These are phyloP conservation scores for Pygoscelis antarcticus DNA, from an alignment of 2,113 vertebrate genomes.

Conservation along the genomic window DNA sequence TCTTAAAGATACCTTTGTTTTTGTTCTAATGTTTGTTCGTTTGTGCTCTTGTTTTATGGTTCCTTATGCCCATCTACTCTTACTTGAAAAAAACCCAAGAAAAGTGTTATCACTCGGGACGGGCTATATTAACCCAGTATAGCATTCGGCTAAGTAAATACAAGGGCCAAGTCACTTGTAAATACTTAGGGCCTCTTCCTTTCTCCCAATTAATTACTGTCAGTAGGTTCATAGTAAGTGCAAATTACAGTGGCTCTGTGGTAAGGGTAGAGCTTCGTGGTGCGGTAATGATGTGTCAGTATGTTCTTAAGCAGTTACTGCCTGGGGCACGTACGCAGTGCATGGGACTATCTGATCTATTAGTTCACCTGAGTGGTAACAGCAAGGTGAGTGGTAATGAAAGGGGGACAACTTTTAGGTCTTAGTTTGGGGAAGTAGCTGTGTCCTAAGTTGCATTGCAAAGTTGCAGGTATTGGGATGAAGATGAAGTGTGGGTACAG, in stretches of 20 bases:
- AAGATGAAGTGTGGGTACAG: not conserved
- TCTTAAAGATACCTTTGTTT: not conserved
- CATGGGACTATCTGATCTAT: not conserved
- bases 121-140: not conserved
- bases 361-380: not conserved
- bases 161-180: not conserved
- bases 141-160: not conserved
- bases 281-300: not conserved
- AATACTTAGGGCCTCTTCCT: not conserved
- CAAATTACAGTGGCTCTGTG: not conserved
- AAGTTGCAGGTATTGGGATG: not conserved
- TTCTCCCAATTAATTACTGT: not conserved
- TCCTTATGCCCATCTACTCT: not conserved
- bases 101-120: not conserved
- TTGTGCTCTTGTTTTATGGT: not conserved
- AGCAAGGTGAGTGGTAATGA: not conserved
- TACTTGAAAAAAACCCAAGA: not conserved
- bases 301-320: not conserved
- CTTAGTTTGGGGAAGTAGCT: not conserved
- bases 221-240: not conserved
- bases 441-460: not conserved
- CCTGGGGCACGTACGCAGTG: not conserved
- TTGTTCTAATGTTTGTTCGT: not conserved
- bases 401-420: not conserved
- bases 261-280: not conserved